These are phyloP conservation scores for Chalcis sispes DNA, from an alignment of 2,888 invertebrate species.

Conservation along the genomic window DNA sequence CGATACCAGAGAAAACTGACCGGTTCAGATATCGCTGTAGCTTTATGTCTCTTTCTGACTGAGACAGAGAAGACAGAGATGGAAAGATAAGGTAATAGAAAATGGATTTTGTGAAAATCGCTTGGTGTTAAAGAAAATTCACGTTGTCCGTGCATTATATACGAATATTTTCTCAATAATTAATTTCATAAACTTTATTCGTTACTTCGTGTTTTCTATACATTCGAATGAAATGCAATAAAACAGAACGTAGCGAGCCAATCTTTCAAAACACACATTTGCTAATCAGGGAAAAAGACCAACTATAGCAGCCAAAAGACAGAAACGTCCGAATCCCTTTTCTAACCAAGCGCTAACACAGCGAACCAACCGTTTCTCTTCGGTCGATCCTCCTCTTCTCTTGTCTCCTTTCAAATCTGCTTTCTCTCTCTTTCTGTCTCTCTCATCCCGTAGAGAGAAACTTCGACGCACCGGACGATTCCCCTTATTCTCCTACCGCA, in stretches of 20 bases:
- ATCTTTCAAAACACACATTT: background rate
- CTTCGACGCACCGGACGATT: conserved; percentile 59
- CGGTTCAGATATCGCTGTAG: background rate
- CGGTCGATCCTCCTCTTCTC: background rate
- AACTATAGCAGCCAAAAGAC: background rate
- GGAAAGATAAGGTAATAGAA: too few species aligned
- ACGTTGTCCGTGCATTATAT: background rate
- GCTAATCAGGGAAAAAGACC: too few species aligned
- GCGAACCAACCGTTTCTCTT: too few species aligned
- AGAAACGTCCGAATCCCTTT: too few species aligned
- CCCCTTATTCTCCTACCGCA: conserved; percentile 67
- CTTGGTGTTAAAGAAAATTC: background rate
- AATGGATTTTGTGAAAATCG: too few species aligned
- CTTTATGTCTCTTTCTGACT: background rate
- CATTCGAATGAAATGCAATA: background rate
- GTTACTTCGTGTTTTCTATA: background rate
- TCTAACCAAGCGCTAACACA: too few species aligned
- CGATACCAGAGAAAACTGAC: conserved; percentile 22
- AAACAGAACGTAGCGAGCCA: too few species aligned
- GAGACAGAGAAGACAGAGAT: background rate
- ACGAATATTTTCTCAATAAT: background rate
- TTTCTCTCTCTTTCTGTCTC: conserved; percentile 61
- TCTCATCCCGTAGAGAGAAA: conserved; percentile 63
- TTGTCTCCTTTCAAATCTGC: conserved; percentile 19
- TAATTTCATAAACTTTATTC: too few species aligned